A percentile compares a stretch with the other conserved stretches of the same genome.
Conservation (phyloP, 2,888 invertebrate species). For the Horisme vitalbata region DNA sequence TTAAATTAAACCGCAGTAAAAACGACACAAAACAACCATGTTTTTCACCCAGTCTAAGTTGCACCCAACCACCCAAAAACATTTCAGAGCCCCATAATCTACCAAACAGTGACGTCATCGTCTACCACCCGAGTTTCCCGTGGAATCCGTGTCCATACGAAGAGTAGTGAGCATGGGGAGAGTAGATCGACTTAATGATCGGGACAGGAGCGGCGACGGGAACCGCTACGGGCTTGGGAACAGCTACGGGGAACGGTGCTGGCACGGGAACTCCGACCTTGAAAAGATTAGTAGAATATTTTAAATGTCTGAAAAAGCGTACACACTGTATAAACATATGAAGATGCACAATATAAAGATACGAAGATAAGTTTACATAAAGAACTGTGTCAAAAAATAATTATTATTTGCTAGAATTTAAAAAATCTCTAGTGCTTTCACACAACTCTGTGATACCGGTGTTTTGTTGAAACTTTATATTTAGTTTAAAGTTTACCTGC, state of each 20-base stretch:
- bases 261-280: conserved; percentile 76
- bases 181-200: conserved; percentile 47
- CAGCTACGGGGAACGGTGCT: conserved; percentile 74
- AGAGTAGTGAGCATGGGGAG: conserved; percentile 36
- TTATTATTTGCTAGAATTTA: too few relatives aligned
- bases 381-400: too few relatives aligned
- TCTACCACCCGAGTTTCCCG: conserved; percentile 54
- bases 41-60: too few relatives aligned
- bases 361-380: too few relatives aligned
- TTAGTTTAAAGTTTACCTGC: conserved; percentile 57
- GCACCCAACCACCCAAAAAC: too few relatives aligned
- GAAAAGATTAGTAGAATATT: conserved; percentile 22
- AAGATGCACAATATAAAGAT: too few relatives aligned
- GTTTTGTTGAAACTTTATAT: too few relatives aligned
- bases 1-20: too few relatives aligned
- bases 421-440: too few relatives aligned
- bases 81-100: conserved; percentile 16
- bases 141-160: conserved; percentile 41
- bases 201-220: conserved; percentile 66
- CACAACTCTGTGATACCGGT: too few relatives aligned
- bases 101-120: neutral
- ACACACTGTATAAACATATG: too few relatives aligned
- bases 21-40: too few relatives aligned
- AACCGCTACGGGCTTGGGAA: conserved; percentile 68
- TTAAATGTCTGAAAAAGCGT: neutral